A percentile compares a stretch with the other conserved stretches of the same genome.
phyloP scores from a whole-genome alignment of 2,797 vertebrate genomes.

The Tamandua tetradactyla region DNA sequence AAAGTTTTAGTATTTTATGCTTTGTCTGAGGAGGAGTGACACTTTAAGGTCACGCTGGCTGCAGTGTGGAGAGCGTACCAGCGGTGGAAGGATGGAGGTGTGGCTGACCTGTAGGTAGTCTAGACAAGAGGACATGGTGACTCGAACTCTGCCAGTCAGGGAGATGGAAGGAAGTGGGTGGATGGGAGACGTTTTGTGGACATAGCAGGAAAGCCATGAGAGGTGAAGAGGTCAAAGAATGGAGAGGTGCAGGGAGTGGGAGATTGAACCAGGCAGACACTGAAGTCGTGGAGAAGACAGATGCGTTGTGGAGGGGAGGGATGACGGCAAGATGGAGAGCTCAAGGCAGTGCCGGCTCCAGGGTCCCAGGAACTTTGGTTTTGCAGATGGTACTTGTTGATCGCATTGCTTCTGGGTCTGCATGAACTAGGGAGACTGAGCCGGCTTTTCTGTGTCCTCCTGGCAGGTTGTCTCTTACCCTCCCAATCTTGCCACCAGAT shows the following conservation, averaged over 20 bases:
- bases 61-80: not conserved
- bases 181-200: not conserved
- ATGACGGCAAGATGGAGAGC: not conserved
- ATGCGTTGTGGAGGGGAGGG: rapidly evolving
- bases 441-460: not conserved
- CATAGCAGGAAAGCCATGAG: not conserved
- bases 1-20: not conserved
- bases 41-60: not conserved
- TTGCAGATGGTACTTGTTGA: not conserved
- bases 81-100: not conserved
- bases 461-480: not conserved
- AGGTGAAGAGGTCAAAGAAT: not conserved
- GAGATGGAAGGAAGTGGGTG: not conserved
- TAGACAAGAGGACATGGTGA: not conserved
- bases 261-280: rapidly evolving
- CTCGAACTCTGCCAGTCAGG: not conserved
- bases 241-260: not conserved
- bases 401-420: not conserved
- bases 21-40: not conserved
- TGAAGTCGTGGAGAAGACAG: not conserved
- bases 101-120: not conserved
- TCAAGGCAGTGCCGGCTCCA: not conserved
- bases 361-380: not conserved
- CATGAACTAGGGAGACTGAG: not conserved
- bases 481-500: not conserved